Evolutionary conservation across 2,113 vertebrate species (phyloP).

Genomic region (Salvelinus fontinalis): DNA sequence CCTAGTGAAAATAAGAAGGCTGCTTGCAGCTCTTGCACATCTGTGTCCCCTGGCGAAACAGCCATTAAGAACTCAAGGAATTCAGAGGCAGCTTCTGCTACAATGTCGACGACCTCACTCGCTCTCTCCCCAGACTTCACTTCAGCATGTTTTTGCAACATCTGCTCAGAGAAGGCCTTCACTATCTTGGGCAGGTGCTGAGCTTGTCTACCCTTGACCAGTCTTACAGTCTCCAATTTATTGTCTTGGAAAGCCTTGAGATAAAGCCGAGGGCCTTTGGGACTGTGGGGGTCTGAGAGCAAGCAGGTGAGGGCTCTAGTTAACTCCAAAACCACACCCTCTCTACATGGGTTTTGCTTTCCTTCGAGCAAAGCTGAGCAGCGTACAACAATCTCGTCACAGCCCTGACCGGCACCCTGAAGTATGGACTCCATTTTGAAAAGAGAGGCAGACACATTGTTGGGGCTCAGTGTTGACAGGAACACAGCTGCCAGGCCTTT

Average conservation of each 20-base stretch:
- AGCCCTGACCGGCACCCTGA: slow-evolving; percentile 63
- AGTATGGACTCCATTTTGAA: slow-evolving; percentile 82
- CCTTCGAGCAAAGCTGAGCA: slow-evolving; percentile 75
- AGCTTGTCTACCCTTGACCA: slow-evolving; percentile 79
- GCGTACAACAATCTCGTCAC: slow-evolving; percentile 71
- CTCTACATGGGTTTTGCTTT: slow-evolving; percentile 26
- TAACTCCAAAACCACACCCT: slow-evolving; percentile 70
- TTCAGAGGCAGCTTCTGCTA: slow-evolving; percentile 36
- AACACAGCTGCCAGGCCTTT: slow-evolving; percentile 80
- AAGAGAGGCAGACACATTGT: slow-evolving; percentile 76
- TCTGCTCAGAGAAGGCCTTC: slow-evolving; percentile 62
- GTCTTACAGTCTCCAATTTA: slow-evolving; percentile 57
- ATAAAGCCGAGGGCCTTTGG: slow-evolving; percentile 75
- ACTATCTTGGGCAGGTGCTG: slow-evolving; percentile 76
- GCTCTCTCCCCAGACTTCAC: slow-evolving; percentile 4
- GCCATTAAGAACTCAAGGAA: slow-evolving; percentile 74
- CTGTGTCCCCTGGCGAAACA: slow-evolving; percentile 65
- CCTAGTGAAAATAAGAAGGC: slow-evolving; percentile 68
- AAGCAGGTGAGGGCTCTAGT: slow-evolving; percentile 82
- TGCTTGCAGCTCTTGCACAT: slow-evolving; percentile 66
- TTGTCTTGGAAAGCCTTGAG: slow-evolving; percentile 74
- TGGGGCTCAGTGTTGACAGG: slow-evolving; percentile 80
- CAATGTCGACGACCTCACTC: neutral
- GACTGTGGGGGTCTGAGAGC: slow-evolving; percentile 58
- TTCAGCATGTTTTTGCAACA: slow-evolving; percentile 39